phyloP scores from a whole-genome alignment of 1,140 invertebrate species.

The Ceratitis capitata region DNA sequence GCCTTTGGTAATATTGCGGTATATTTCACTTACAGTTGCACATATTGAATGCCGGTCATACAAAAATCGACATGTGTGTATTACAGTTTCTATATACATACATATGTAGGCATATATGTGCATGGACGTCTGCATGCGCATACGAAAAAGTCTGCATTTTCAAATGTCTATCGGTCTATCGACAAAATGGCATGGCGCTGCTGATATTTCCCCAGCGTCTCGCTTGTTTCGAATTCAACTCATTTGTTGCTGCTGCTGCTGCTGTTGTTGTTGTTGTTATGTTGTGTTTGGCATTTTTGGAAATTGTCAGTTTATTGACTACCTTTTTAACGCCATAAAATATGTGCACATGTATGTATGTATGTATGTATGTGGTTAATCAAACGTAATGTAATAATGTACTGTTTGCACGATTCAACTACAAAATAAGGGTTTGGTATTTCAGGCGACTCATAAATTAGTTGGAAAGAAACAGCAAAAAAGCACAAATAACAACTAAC shows the following conservation, averaged over 20 bases:
- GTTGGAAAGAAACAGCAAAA: not conserved
- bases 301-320: conserved; percentile 37
- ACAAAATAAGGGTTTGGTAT: conserved; percentile 34
- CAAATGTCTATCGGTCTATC: not conserved
- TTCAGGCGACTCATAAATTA: conserved; percentile 10
- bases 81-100: not conserved
- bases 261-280: too few relatives aligned
- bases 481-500: not conserved
- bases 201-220: not conserved
- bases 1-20: conserved; percentile 31
- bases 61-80: not conserved
- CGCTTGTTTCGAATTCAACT: conserved; percentile 16
- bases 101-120: not conserved
- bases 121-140: not conserved
- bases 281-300: not conserved
- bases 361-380: too few relatives aligned
- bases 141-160: conserved; percentile 32
- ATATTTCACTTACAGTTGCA: conserved; percentile 13
- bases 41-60: not conserved
- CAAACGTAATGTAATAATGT: not conserved
- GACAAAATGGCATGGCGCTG: too few relatives aligned
- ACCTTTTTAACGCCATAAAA: conserved; percentile 33
- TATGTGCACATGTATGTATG: too few relatives aligned
- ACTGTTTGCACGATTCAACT: not conserved
- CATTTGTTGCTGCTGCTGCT: not conserved